Conservation (phyloP, 2,113 vertebrate genomes). For the Etia nguti region DNA sequence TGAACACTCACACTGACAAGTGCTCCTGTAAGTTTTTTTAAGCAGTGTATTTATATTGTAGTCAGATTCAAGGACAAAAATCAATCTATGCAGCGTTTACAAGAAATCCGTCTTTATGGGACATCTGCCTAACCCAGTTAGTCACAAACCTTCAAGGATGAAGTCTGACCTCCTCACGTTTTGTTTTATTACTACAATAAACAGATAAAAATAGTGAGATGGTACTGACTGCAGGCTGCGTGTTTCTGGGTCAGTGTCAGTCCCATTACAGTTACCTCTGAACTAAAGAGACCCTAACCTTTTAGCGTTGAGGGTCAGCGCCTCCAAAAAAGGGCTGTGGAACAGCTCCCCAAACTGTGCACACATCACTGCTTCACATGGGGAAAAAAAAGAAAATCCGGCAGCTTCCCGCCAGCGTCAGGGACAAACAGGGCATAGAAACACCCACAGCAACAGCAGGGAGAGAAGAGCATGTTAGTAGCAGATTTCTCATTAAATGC, state of each 20-base stretch:
- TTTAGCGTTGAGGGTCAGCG: slow-evolving; percentile 34
- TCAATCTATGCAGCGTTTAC: not conserved
- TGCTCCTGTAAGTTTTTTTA: not conserved
- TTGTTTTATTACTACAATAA: not conserved
- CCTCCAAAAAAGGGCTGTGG: slow-evolving; percentile 30
- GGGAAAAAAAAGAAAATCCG: not conserved
- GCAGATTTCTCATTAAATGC: slow-evolving; percentile 19
- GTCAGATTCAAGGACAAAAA: not conserved
- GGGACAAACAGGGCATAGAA: slow-evolving; percentile 1
- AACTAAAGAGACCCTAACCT: slow-evolving; percentile 35
- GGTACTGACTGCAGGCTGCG: not conserved
- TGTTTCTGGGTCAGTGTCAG: slow-evolving; percentile 48
- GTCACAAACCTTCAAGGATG: not conserved
- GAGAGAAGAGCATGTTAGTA: not conserved
- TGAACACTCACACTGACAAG: not conserved
- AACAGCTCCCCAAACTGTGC: slow-evolving; percentile 29
- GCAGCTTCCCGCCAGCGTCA: slow-evolving; percentile 35
- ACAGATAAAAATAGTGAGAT: not conserved
- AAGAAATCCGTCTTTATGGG: not conserved
- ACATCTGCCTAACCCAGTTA: not conserved
- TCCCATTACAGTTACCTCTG: not conserved
- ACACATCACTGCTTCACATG: slow-evolving; percentile 46
- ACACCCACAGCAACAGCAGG: slow-evolving; percentile 25
- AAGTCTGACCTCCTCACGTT: not conserved
- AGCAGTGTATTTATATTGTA: not conserved